Base-by-base conservation (phyloP, 2,888 invertebrate species). In the Hydraecia micacea region DNA sequence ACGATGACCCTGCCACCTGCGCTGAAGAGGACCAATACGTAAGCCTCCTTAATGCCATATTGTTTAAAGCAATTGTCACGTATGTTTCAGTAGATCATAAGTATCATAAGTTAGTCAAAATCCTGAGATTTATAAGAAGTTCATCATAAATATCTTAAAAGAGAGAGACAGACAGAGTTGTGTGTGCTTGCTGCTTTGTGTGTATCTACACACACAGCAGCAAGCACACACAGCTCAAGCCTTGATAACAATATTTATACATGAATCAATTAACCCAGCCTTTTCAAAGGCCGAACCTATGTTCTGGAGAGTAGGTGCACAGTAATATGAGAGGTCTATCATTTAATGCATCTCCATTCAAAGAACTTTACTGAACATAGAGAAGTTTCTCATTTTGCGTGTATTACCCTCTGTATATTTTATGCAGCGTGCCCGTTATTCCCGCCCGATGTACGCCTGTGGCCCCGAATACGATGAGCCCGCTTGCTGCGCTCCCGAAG, bases 381-480 rank as follows among this genome's bases (percentile, higher is more conserved):
- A 55, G 18, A 42, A 42, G 7, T 46, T 21, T 60, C 32, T 15
- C 18, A 76, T 25, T 18, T 62, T 49, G 11, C 28, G 7, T 62
- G 15, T 32, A n/a, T n/a, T 63, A 42, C 0, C 13, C 25, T n/a
- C 6, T 42, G 25, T 36, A 49, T 62, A 39, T 25, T 58, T 7
- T 36, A 15, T 58, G 5, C 86, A 96, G 96, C 97, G 97, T 84
- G 97, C 97, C 87, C 98, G 98, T 90, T 98, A 98, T 93, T 98
- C 98, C 63, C 98, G 98, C 70, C 98, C 98, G 86, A 97, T 98
- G 94, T 97, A 97, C 93, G 96, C 95, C 9, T 97, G 97, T 86
- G 98, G 98, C 84, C 99, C 99, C 79, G 99, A 99, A 97, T 99
- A 99, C 95, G 99, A 99, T 94, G 99, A 99, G 95, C 99, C 99